These are phyloP conservation scores for Austrofundulus limnaeus DNA, from an alignment of 2,113 vertebrate species.

Conservation along the genomic window DNA sequence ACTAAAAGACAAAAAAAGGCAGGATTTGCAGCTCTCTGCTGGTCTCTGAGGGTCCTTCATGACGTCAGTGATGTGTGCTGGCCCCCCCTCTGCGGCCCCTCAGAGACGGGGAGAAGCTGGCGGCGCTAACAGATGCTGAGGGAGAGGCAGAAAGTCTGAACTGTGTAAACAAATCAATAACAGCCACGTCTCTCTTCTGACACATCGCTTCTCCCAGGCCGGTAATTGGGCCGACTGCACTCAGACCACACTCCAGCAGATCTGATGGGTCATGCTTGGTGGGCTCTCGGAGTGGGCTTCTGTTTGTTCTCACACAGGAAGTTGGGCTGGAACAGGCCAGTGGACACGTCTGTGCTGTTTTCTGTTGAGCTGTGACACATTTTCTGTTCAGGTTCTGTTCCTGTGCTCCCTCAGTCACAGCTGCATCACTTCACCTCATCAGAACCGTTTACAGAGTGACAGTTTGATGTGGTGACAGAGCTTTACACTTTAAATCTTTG, in stretches of 20 bases:
- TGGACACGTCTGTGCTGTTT: too few species aligned
- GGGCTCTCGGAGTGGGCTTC: background rate
- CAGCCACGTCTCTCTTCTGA: slow-evolving; percentile 48
- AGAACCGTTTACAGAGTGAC: too few species aligned
- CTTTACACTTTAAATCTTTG: too few species aligned
- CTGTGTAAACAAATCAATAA: slow-evolving; percentile 66
- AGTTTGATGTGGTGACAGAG: too few species aligned
- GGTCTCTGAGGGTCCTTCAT: background rate
- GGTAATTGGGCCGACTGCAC: slow-evolving; percentile 55
- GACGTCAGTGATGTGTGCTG: slow-evolving; percentile 12
- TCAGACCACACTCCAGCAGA: slow-evolving; percentile 24
- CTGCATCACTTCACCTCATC: too few species aligned
- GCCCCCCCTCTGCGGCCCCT: slow-evolving; percentile 19
- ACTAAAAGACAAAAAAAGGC: too few species aligned
- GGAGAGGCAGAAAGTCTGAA: slow-evolving; percentile 22
- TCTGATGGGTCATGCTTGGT: slow-evolving; percentile 6
- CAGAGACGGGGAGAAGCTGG: slow-evolving; percentile 1
- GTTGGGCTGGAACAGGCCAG: background rate
- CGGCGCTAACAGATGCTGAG: slow-evolving; percentile 25
- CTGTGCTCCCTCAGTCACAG: too few species aligned
- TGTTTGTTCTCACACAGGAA: background rate
- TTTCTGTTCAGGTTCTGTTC: too few species aligned
- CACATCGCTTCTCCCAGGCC: slow-evolving; percentile 45
- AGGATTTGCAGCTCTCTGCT: background rate
- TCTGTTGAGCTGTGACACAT: too few species aligned